Base-by-base conservation (phyloP, 2,113 vertebrate genomes). In the Cacatua alba region DNA sequence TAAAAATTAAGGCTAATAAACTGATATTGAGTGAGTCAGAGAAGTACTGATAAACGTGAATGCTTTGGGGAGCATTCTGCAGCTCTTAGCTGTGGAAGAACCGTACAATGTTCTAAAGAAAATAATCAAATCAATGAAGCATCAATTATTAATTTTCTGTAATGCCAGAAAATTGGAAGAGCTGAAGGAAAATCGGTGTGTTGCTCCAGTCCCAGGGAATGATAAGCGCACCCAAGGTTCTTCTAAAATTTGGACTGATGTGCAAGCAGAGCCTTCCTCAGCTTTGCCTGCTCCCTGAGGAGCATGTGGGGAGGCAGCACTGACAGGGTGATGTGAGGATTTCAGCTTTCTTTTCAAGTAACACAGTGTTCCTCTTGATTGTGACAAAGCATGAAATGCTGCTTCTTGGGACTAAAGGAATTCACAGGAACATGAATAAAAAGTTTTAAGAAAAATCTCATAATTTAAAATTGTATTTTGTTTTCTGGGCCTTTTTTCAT, bases 1-100 rank as follows among this genome's bases (percentile, higher is more conserved):
- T 96, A 78, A 79, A 93, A 97, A 95, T 85, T 88, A 96, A 95
- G 86, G 49, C 72, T 95, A 94, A 94, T 93, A 94, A 97, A 82
- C 62, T 80, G 43, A 77, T 85, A 96, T 57, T 88, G 89, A 93
- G 68, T 72, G 92, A 92, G 68, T 80, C 62, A 93, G 91, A 94
- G 79, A 82, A 82, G 37, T 62, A 49, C 81, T 86, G 92, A 80
- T 90, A 93, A 75, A 91, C 79, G 77, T 29, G 72, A 81, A 41
- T 76, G 77, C 88, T 63, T 95, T 64, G 23, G 84, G 92, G 87
- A 94, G 43, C 67, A 7, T 81, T 92, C 49, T 82, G 75, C 74
- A 80, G 59, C 83, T 94, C 60, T 79, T 70, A 74, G 91, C 64
- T 78, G 65, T 33, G 77, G 80, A 87, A 59, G 63, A 92, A 26